These are phyloP conservation scores for Tetheella fluctuosa DNA, from an alignment of 2,888 invertebrate genomes.

Conservation along the genomic window DNA sequence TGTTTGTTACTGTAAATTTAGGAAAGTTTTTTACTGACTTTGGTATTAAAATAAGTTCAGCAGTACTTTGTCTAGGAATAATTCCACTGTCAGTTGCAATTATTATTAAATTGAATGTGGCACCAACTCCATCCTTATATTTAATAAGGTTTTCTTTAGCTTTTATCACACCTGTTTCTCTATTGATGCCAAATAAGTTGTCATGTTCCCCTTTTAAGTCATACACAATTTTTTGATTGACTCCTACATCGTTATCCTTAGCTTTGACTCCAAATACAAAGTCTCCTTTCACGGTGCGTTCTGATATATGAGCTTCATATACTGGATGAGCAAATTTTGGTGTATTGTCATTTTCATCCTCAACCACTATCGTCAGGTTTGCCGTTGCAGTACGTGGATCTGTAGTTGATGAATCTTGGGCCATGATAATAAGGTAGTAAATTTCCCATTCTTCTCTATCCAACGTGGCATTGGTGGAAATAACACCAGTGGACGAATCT, in stretches of 20 bases:
- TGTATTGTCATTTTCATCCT: constrained; percentile 94
- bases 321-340: constrained; percentile 90
- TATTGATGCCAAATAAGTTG: constrained; percentile 90
- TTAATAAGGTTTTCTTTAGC: constrained; percentile 87
- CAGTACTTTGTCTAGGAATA: constrained; percentile 87
- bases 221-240: constrained; percentile 92
- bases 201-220: constrained; percentile 90
- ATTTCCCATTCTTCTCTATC: constrained; percentile 91
- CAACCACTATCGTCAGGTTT: constrained; percentile 90
- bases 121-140: constrained; percentile 78
- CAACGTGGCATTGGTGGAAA: constrained; percentile 88
- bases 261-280: constrained; percentile 97
- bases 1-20: constrained; percentile 87
- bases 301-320: constrained; percentile 92
- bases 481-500: constrained; percentile 90
- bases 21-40: constrained; percentile 92
- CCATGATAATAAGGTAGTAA: constrained; percentile 93
- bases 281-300: constrained; percentile 90
- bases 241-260: constrained; percentile 91
- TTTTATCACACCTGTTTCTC: constrained; percentile 94
- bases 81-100: constrained; percentile 92
- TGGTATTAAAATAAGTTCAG: constrained; percentile 90
- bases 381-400: constrained; percentile 93
- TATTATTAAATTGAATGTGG: constrained; percentile 88
- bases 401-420: constrained; percentile 94